Evolutionary conservation across 37 sponge, comb jelly and placozoan genomes (phyloP).

Genomic region (Aphrocallistes beatrix): DNA sequence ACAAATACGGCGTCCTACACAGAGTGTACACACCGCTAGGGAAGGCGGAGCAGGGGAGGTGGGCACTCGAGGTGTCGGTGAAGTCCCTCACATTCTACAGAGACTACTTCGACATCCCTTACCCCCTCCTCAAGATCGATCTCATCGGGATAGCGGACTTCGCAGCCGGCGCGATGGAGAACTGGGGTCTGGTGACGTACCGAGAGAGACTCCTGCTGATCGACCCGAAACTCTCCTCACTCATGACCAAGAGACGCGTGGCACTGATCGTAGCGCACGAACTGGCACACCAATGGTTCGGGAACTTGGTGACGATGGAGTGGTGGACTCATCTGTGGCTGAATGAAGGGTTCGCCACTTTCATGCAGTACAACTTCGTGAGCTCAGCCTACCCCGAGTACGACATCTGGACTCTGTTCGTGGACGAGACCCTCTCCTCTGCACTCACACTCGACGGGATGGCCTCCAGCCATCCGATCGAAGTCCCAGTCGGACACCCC

Average conservation of each 20-base stretch:
- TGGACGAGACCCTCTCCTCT: slow-evolving; percentile 44
- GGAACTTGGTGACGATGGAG: slow-evolving; percentile 82
- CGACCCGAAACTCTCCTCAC: slow-evolving; percentile 62
- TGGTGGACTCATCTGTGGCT: slow-evolving; percentile 99
- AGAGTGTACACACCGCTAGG: slow-evolving; percentile 86
- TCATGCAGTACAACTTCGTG: slow-evolving; percentile 84
- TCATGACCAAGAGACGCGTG: slow-evolving; percentile 61
- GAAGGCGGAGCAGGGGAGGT: slow-evolving; percentile 74
- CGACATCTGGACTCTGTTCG: slow-evolving; percentile 88
- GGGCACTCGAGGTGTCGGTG: slow-evolving; percentile 71
- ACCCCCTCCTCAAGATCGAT: slow-evolving; percentile 87
- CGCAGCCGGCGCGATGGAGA: slow-evolving; percentile 57
- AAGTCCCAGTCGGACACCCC: slow-evolving; percentile 75
- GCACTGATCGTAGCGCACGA: slow-evolving; percentile 83
- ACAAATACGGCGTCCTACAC: slow-evolving; percentile 59
- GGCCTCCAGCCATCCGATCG: slow-evolving; percentile 73
- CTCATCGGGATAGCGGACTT: slow-evolving; percentile 92
- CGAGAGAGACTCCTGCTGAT: slow-evolving; percentile 73
- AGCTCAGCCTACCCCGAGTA: slow-evolving; percentile 72
- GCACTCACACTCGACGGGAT: slow-evolving; percentile 72
- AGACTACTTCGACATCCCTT: slow-evolving; percentile 71
- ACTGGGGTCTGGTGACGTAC: slow-evolving; percentile 64
- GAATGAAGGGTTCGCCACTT: slow-evolving; percentile 94
- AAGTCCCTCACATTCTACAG: slow-evolving; percentile 85
- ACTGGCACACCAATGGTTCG: slow-evolving; percentile 56